These are phyloP conservation scores for Hipposideros larvatus DNA, from an alignment of 2,797 vertebrate genomes.

Conservation along the genomic window DNA sequence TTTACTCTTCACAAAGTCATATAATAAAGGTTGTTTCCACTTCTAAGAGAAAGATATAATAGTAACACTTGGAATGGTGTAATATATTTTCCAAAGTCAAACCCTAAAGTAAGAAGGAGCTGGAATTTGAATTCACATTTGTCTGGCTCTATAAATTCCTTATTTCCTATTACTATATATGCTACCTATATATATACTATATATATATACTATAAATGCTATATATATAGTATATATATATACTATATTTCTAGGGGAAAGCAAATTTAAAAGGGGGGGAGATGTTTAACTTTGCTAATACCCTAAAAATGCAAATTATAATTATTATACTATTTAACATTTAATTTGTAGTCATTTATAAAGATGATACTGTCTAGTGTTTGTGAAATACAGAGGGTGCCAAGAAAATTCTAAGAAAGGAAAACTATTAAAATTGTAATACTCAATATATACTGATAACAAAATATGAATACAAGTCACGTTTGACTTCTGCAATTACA, in stretches of 20 bases:
- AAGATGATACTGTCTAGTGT: background rate
- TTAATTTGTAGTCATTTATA: conserved; percentile 6
- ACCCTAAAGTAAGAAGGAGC: conserved; percentile 1
- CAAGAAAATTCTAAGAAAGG: no score
- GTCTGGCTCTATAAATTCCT: background rate
- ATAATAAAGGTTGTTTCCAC: background rate
- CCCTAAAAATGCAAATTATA: conserved; percentile 24
- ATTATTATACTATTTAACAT: background rate
- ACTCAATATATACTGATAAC: no score
- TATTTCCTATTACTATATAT: background rate
- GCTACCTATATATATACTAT: background rate
- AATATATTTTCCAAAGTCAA: background rate
- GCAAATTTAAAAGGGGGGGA: background rate
- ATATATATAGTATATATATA: no score
- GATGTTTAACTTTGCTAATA: background rate
- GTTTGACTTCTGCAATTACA: no score
- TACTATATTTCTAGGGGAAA: background rate
- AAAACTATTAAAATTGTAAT: no score
- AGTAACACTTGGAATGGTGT: background rate
- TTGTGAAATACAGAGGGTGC: background rate
- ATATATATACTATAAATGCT: no score
- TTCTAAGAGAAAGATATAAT: background rate
- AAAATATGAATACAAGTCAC: no score
- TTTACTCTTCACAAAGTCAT: background rate
- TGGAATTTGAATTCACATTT: conserved; percentile 25